These are phyloP conservation scores for Echinops telfairi DNA, from an alignment of 2,113 vertebrate genomes.

Conservation along the genomic window DNA sequence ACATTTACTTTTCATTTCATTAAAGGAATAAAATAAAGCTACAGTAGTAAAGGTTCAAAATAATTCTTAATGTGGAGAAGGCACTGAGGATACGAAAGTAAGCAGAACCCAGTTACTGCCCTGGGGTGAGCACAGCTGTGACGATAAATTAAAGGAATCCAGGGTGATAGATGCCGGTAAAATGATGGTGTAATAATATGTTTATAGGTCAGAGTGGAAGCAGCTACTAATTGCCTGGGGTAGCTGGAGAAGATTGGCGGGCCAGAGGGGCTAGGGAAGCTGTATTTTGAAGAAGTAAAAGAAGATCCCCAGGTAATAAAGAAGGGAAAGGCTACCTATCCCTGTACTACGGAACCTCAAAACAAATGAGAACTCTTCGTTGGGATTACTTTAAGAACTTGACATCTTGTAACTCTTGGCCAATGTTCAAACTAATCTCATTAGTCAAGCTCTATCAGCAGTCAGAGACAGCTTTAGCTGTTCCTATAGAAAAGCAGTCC, in stretches of 20 bases:
- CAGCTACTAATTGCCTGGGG: background rate
- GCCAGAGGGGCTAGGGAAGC: background rate
- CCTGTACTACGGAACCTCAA: background rate
- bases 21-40: background rate
- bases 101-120: background rate
- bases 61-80: background rate
- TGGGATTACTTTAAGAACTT: constrained; percentile 16
- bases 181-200: background rate
- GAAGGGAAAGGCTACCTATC: background rate
- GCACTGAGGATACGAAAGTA: background rate
- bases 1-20: constrained; percentile 17
- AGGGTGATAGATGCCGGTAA: background rate
- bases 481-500: background rate
- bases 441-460: background rate
- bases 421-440: background rate
- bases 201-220: background rate
- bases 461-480: constrained; percentile 1
- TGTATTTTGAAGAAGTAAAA: background rate
- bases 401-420: background rate
- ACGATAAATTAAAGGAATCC: background rate
- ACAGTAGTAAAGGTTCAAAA: background rate
- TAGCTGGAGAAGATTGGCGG: background rate
- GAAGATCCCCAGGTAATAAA: background rate
- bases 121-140: background rate
- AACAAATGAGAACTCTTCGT: background rate